A percentile compares a stretch with the other conserved stretches of the same genome.
Conservation (phyloP, 2,888 invertebrate species). For the Diloba caeruleocephala region DNA sequence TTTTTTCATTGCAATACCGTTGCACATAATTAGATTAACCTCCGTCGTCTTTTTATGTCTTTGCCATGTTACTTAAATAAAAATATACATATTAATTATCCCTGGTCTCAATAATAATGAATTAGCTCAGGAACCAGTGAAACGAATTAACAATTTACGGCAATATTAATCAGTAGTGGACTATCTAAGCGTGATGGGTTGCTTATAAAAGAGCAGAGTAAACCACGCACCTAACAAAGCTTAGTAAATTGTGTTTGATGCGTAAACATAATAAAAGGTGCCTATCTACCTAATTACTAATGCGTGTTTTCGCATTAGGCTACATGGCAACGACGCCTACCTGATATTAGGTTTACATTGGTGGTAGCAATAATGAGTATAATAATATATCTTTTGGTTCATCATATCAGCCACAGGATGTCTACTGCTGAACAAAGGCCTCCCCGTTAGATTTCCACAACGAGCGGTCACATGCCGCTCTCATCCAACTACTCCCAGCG, state of each 20-base stretch:
- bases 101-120: slow-evolving; percentile 10
- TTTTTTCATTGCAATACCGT: too few relatives aligned
- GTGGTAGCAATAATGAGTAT: slow-evolving; percentile 11
- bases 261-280: slow-evolving; percentile 44
- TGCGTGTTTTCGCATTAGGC: slow-evolving; percentile 34
- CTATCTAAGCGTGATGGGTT: slow-evolving; percentile 33
- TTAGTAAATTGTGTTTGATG: slow-evolving; percentile 37
- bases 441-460: too few relatives aligned
- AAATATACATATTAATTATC: not conserved
- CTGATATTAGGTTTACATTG: slow-evolving; percentile 18
- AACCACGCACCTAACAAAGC: slow-evolving; percentile 20
- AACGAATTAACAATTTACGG: slow-evolving; percentile 17
- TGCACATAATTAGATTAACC: too few relatives aligned
- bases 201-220: slow-evolving; percentile 40
- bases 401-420: too few relatives aligned
- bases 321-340: slow-evolving; percentile 24
- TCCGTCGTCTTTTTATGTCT: too few relatives aligned
- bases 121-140: slow-evolving; percentile 15
- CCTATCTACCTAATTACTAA: slow-evolving; percentile 31
- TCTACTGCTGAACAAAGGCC: too few relatives aligned
- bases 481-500: too few relatives aligned
- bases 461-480: too few relatives aligned
- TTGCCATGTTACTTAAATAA: not conserved
- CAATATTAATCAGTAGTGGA: slow-evolving; percentile 36
- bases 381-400: too few relatives aligned